Evolutionary conservation across 2,888 invertebrate genomes (phyloP), one percentile per base, ranked within the genome.

Genomic region (Cordilura impudica): DNA sequence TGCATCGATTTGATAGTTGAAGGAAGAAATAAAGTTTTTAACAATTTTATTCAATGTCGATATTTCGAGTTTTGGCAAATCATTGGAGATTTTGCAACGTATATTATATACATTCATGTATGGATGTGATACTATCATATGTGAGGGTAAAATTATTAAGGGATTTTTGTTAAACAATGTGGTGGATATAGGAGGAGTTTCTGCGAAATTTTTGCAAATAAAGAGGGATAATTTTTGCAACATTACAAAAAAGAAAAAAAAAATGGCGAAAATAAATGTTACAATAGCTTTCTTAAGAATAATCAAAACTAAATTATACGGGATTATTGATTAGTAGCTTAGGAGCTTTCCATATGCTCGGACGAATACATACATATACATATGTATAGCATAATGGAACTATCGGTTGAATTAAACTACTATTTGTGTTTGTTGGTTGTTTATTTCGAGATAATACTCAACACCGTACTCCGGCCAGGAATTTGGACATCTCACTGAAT

Each of bases 81-180:
- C 75, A 72, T 75, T 75, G 79, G 79, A 66, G 79, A 75, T 79
- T 79, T 79, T 39, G 79, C 79, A 79, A 60, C 39, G 61, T 47
- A 51, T n/a, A n/a, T 29, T 21, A 43, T 12, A 43, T 54, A 18
- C 16, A 12, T 26, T 12, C 29, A 61, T 18, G 35, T 51, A 21
- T 54, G 53, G 10, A 31, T 10, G 8, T 2, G 31, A 31, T 23
- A 45, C 39, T 7, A 35, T 2, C n/a, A 1, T 0, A 16, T 29
- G 14, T 2, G 53, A 12, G 66, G 61, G 49, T 56, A 16, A 47
- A 29, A 26, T 39, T 58, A 53, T 70, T 75, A 71, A 66, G 78
- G 74, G 74, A 53, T 66, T 71, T 14, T 58, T 2, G 5, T 23
- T 53, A 4, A 26, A 6, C 39, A 45, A 4, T 14, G 26, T n/a